phyloP scores from a whole-genome alignment of 2,888 invertebrate genomes.

The Spodoptera exigua region DNA sequence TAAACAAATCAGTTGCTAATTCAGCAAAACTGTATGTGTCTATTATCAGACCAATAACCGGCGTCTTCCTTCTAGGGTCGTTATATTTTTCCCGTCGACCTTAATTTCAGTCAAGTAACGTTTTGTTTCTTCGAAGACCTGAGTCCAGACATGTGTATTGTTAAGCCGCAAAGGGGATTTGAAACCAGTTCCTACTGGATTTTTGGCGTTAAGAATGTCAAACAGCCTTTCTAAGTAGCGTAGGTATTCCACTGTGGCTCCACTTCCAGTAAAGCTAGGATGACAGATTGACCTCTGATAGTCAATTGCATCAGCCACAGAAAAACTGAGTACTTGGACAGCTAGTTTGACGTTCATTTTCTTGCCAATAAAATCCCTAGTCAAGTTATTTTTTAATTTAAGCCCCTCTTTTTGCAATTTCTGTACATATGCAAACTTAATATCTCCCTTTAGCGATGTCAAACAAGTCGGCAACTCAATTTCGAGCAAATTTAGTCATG shows the following conservation, averaged over 20 bases:
- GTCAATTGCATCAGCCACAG: conserved; percentile 44
- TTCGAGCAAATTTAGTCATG: conserved; percentile 38
- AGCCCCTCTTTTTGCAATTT: conserved; percentile 33
- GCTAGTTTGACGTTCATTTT: conserved; percentile 44
- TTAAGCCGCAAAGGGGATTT: too few relatives aligned
- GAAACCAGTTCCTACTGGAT: too few relatives aligned
- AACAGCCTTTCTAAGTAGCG: too few relatives aligned
- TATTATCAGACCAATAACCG: too few relatives aligned
- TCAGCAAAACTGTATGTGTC: too few relatives aligned
- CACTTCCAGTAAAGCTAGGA: too few relatives aligned
- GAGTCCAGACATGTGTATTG: conserved; percentile 22
- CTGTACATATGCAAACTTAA: conserved; percentile 7
- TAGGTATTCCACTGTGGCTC: too few relatives aligned
- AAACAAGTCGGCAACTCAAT: conserved; percentile 29
- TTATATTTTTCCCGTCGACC: conserved; percentile 22
- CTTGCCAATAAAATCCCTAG: conserved; percentile 28
- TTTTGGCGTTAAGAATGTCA: too few relatives aligned
- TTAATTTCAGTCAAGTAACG: conserved; percentile 19
- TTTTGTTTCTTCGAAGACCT: conserved; percentile 17
- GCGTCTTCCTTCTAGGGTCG: conserved; percentile 22
- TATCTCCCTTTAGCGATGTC: conserved; percentile 6
- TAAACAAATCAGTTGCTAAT: too few relatives aligned
- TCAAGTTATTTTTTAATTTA: conserved; percentile 30
- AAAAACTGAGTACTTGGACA: conserved; percentile 34
- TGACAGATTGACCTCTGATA: conserved; percentile 24